Evolutionary conservation across 2,797 vertebrate species (phyloP).

Genomic region (Tolypeutes matacus): DNA sequence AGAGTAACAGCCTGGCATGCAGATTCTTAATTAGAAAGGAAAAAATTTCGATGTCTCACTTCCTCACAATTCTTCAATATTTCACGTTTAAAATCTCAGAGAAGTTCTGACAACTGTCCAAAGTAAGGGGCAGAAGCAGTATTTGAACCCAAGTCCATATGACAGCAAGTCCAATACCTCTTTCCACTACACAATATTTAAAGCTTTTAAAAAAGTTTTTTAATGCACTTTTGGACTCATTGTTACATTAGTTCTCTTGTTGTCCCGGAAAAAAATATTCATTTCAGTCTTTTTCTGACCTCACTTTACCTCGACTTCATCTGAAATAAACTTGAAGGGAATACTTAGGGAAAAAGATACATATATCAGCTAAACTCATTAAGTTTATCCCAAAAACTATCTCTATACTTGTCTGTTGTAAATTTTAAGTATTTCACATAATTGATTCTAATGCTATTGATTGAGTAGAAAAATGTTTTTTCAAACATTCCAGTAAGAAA

Average conservation of each 20-base stretch:
- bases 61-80: neutral
- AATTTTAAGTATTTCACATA: slow-evolving; percentile 38
- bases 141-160: neutral
- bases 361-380: slow-evolving; percentile 6
- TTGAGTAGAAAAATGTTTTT: neutral
- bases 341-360: neutral
- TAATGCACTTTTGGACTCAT: neutral
- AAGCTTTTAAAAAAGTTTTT: neutral
- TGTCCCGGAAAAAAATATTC: neutral
- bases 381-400: neutral
- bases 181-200: neutral
- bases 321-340: slow-evolving; percentile 1
- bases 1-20: neutral
- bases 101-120: neutral
- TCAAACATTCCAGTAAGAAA: neutral
- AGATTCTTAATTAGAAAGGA: neutral
- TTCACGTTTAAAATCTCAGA: neutral
- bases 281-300: neutral
- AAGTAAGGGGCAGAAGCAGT: neutral
- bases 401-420: neutral
- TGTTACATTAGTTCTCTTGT: neutral
- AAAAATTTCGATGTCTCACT: neutral
- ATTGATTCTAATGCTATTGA: slow-evolving; percentile 31
- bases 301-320: slow-evolving; percentile 10
- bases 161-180: neutral